phyloP scores from a whole-genome alignment of 2,113 vertebrate genomes.

The Tetraodon nigroviridis region DNA sequence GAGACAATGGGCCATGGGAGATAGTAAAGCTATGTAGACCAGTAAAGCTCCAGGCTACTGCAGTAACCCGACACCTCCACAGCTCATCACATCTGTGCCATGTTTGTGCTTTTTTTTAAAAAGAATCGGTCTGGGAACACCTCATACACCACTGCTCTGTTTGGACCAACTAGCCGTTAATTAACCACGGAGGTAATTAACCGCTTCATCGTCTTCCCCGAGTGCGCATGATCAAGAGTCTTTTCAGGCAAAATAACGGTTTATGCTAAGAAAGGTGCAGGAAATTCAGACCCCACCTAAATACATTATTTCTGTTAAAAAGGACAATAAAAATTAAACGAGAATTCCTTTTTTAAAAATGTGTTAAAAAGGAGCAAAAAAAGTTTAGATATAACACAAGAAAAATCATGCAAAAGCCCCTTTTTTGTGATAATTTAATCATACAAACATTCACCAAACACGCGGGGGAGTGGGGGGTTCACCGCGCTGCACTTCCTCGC shows the following conservation, averaged over 20 bases:
- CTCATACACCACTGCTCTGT: neutral
- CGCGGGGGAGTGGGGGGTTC: constrained; percentile 68
- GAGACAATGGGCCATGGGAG: neutral
- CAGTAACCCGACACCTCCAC: constrained; percentile 5
- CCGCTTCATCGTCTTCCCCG: too few relatives aligned
- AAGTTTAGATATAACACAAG: too few relatives aligned
- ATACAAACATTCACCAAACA: constrained; percentile 97
- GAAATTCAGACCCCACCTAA: too few relatives aligned
- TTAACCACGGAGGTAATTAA: too few relatives aligned
- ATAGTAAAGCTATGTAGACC: neutral
- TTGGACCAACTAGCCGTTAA: too few relatives aligned
- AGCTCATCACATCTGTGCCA: neutral
- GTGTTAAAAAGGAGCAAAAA: too few relatives aligned
- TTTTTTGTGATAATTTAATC: constrained; percentile 91
- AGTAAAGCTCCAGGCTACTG: constrained; percentile 39
- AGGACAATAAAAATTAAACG: neutral
- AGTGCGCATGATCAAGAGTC: too few relatives aligned
- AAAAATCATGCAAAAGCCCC: neutral
- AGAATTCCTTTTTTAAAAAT: too few relatives aligned
- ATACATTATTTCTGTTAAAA: neutral
- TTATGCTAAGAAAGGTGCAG: too few relatives aligned
- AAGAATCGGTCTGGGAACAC: neutral
- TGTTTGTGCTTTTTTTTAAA: neutral
- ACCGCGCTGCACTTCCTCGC: constrained; percentile 65
- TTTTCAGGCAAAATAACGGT: too few relatives aligned